Evolutionary conservation across 2,797 vertebrate genomes (phyloP).

Genomic region (Typhlichthys subterraneus): DNA sequence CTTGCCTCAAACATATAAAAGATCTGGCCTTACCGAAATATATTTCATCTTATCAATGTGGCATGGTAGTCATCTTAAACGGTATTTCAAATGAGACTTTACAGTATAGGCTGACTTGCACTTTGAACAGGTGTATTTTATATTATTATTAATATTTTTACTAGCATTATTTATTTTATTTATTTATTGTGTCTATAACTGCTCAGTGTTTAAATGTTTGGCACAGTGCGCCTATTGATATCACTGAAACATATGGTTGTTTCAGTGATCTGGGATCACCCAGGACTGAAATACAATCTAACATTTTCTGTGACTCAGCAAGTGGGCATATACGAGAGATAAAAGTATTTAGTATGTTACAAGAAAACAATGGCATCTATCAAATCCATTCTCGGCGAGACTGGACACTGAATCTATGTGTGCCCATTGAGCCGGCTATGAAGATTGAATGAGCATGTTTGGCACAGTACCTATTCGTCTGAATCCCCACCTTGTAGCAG

Average conservation of each 20-base stretch:
- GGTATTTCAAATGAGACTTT: conserved; percentile 37
- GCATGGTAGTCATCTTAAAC: conserved; percentile 41
- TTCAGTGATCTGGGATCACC: conserved; percentile 48
- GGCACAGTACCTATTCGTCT: conserved; percentile 58
- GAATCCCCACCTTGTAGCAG: conserved; percentile 59
- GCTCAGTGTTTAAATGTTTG: conserved; percentile 57
- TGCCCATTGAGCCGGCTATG: conserved; percentile 58
- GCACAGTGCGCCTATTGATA: conserved; percentile 44
- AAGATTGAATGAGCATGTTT: conserved; percentile 73
- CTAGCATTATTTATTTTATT: conserved; percentile 16
- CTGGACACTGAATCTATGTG: conserved; percentile 54
- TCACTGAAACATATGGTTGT: conserved; percentile 44
- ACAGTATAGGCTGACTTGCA: conserved; percentile 39
- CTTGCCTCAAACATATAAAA: conserved; percentile 8
- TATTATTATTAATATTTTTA: too few species aligned
- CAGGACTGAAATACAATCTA: conserved; percentile 70
- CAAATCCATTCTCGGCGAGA: conserved; percentile 49
- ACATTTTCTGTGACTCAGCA: conserved; percentile 65
- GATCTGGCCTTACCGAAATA: conserved; percentile 42
- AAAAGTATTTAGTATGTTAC: conserved; percentile 53
- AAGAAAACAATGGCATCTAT: conserved; percentile 60
- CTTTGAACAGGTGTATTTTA: conserved; percentile 33
- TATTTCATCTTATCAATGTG: conserved; percentile 38
- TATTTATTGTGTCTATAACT: conserved; percentile 40
- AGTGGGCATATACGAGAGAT: conserved; percentile 52